A percentile compares a stretch with the other conserved stretches of the same genome.
Evolutionary conservation across 1,140 invertebrate species (phyloP).

Genomic region (Drosophila pachea): DNA sequence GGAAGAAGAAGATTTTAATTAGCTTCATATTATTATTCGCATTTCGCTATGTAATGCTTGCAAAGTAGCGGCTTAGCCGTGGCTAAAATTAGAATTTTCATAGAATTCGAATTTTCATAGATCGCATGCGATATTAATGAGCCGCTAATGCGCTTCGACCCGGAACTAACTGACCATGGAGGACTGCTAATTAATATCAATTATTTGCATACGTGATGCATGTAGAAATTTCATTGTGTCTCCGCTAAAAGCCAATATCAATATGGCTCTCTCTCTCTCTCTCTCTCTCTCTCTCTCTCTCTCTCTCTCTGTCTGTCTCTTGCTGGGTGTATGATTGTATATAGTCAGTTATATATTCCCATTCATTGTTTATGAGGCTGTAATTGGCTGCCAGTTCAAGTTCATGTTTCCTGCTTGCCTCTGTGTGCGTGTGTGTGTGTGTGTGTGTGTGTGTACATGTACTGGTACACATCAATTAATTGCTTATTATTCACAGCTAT

Average conservation of each 20-base stretch:
- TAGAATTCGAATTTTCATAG: neutral
- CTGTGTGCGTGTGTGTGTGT: conserved; percentile 5
- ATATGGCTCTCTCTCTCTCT: neutral
- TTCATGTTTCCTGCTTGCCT: conserved; percentile 52
- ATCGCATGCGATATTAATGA: neutral
- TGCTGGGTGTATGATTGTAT: conserved; percentile 2
- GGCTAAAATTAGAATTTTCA: neutral
- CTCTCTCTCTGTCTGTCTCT: no score
- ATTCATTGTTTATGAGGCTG: conserved; percentile 37
- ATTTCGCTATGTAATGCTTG: no score
- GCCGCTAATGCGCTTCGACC: conserved; percentile 1
- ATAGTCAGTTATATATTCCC: conserved; percentile 34
- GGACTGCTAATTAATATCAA: conserved; percentile 19
- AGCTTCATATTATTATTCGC: no score
- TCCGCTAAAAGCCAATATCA: neutral
- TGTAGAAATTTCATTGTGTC: conserved; percentile 4
- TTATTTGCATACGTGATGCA: conserved; percentile 18
- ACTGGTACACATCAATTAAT: conserved; percentile 55
- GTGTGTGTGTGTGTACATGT: neutral
- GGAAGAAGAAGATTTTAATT: no score
- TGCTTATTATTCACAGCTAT: conserved; percentile 58
- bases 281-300: no score
- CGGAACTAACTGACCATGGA: conserved; percentile 21
- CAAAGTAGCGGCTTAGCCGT: neutral
- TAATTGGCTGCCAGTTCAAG: conserved; percentile 53